A percentile compares a stretch with the other conserved stretches of the same genome.
Conservation (phyloP, 2,113 vertebrate species). For the Apteryx owenii region DNA sequence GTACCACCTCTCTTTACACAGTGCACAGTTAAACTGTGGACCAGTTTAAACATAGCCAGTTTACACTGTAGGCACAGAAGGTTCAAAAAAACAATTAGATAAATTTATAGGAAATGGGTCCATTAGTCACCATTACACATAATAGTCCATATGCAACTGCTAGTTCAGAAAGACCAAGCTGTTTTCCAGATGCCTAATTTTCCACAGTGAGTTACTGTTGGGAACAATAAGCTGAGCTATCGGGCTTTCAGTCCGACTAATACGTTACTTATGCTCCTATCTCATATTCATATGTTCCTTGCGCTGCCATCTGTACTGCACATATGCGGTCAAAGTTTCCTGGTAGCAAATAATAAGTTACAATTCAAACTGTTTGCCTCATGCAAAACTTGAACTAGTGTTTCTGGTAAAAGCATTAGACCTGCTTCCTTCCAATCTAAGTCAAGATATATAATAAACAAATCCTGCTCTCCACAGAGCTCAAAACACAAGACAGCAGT, state of each 20-base stretch:
- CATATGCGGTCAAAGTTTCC: neutral
- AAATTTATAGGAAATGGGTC: neutral
- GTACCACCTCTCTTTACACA: too few relatives aligned
- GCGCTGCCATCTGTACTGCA: neutral
- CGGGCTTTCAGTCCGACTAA: neutral
- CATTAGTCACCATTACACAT: neutral
- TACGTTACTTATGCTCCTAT: neutral
- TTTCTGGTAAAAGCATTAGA: neutral
- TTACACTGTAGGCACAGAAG: neutral
- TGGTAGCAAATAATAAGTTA: neutral
- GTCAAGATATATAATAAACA: neutral
- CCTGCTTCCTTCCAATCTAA: neutral
- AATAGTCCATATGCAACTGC: neutral
- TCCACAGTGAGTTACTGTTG: neutral
- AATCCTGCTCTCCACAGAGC: neutral
- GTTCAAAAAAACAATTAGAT: neutral
- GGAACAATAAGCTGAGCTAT: neutral
- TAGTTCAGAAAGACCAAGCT: neutral
- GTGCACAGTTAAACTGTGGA: neutral
- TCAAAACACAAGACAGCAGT: neutral
- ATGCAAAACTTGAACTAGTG: neutral
- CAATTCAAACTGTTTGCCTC: neutral
- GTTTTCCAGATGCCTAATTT: neutral
- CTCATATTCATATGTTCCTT: neutral
- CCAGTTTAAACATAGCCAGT: neutral